phyloP scores from a whole-genome alignment of 2,797 vertebrate genomes.

The Argyrosomus regius region DNA sequence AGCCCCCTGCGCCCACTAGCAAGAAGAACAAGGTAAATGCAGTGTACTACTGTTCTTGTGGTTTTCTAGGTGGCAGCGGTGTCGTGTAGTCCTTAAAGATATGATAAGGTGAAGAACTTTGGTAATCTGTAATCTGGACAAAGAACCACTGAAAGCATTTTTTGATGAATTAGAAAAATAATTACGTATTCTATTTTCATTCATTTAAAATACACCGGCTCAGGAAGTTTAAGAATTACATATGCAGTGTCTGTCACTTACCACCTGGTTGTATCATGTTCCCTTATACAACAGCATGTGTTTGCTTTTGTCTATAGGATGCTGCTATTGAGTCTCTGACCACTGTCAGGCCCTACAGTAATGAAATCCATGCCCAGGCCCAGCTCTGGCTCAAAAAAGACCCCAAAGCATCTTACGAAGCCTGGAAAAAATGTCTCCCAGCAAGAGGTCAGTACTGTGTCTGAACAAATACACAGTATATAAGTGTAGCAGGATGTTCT shows the following conservation, averaged over 20 bases:
- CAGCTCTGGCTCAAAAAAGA: constrained; percentile 99
- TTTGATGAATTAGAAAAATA: neutral
- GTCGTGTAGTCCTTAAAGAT: neutral
- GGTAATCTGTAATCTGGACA: neutral
- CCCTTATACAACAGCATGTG: neutral
- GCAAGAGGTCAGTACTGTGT: constrained; percentile 89
- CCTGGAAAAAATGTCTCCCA: constrained; percentile 99
- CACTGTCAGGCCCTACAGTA: constrained; percentile 97
- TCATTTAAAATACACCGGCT: neutral
- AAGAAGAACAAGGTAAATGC: constrained; percentile 97
- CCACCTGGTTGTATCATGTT: neutral
- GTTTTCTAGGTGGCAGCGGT: neutral
- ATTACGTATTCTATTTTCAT: neutral
- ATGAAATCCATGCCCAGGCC: constrained; percentile 98
- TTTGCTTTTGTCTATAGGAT: constrained; percentile 85
- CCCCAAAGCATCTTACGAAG: constrained; percentile 96
- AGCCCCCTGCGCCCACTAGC: constrained; percentile 96
- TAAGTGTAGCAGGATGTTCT: neutral
- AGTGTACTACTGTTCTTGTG: neutral
- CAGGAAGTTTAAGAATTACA: neutral
- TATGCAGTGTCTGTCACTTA: neutral
- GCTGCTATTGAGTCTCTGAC: constrained; percentile 94
- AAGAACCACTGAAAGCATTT: neutral
- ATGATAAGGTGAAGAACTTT: neutral
- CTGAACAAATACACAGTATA: neutral